Evolutionary conservation across 1,140 invertebrate species (phyloP).

Genomic region (Matsumurasca onukii): DNA sequence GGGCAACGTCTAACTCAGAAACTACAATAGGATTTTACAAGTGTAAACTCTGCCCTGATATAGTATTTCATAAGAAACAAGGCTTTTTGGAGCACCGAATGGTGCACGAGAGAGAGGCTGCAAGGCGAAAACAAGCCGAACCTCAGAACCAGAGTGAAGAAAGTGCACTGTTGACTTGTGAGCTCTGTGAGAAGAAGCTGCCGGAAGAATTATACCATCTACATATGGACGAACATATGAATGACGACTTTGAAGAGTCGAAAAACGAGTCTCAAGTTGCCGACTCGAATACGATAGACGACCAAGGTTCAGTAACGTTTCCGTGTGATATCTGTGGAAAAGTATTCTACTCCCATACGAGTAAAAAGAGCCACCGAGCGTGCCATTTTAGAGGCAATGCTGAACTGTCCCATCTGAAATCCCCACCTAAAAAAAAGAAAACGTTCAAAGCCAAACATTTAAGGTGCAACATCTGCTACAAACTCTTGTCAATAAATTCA

Average conservation of each 20-base stretch:
- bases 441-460: conserved; percentile 18
- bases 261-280: conserved; percentile 24
- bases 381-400: conserved; percentile 59
- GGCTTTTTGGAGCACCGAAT: conserved; percentile 37
- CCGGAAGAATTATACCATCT: conserved; percentile 44
- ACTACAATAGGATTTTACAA: too few relatives aligned
- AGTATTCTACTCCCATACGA: conserved; percentile 51
- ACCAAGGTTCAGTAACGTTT: conserved; percentile 47
- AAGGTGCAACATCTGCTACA: conserved; percentile 21
- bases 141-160: conserved; percentile 23
- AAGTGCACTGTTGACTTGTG: conserved; percentile 39
- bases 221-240: conserved; percentile 45
- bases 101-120: conserved; percentile 38
- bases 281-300: background rate
- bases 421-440: background rate
- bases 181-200: conserved; percentile 45
- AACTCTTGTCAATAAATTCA: conserved; percentile 20
- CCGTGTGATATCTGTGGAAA: conserved; percentile 61
- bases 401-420: conserved; percentile 2
- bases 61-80: conserved; percentile 20
- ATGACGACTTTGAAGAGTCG: conserved; percentile 41
- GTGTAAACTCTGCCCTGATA: conserved; percentile 16
- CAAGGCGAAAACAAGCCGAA: conserved; percentile 28
- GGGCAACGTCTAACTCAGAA: too few relatives aligned
- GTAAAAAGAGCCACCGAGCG: conserved; percentile 59